A percentile compares a stretch with the other conserved stretches of the same genome.
These are phyloP conservation scores for Pseudococcus jackbeardsleyi DNA, from an alignment of 2,888 invertebrate genomes.

Conservation along the genomic window DNA sequence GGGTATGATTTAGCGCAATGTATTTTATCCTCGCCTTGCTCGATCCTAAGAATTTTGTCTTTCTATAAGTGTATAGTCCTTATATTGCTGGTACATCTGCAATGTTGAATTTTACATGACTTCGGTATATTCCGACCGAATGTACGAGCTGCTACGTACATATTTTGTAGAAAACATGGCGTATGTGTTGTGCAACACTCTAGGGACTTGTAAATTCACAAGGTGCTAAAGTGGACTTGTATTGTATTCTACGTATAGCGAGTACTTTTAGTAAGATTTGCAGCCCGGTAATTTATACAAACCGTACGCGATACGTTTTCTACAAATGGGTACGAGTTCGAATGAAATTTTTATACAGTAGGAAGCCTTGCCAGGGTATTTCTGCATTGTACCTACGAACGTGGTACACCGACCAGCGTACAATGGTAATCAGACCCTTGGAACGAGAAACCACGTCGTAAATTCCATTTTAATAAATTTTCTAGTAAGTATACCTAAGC, in stretches of 20 bases:
- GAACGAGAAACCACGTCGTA: conserved; percentile 25
- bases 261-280: conserved; percentile 31
- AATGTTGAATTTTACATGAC: conserved; percentile 19
- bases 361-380: not conserved
- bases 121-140: not conserved
- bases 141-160: not conserved
- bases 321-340: not conserved
- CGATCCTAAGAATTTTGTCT: not conserved
- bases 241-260: conserved; percentile 6
- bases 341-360: conserved; percentile 20
- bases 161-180: not conserved
- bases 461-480: conserved; percentile 47
- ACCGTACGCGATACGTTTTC: conserved; percentile 3
- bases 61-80: not conserved
- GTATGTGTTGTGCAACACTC: not conserved
- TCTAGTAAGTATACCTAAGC: conserved; percentile 11
- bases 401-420: not conserved
- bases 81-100: not conserved
- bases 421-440: conserved; percentile 11
- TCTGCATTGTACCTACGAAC: not conserved
- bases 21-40: not conserved
- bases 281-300: conserved; percentile 20
- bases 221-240: conserved; percentile 36
- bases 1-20: not conserved
- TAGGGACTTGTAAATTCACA: conserved; percentile 24